phyloP scores from a whole-genome alignment of 1,140 invertebrate genomes.

The Orussus abietinus region DNA sequence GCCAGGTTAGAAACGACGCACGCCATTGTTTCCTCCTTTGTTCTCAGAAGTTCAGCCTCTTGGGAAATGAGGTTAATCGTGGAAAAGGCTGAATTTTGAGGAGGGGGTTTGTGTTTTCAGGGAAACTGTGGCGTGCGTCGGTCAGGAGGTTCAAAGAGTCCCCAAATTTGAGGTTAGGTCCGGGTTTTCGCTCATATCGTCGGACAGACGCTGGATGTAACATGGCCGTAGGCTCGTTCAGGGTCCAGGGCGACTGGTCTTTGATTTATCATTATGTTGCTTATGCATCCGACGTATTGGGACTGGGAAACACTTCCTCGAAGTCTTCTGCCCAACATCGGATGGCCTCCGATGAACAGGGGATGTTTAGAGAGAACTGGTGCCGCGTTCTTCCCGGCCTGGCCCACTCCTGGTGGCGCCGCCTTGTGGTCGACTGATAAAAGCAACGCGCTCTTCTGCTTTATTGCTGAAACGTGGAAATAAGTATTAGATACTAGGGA shows the following conservation, averaged over 20 bases:
- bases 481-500: too few relatives aligned
- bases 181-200: slow-evolving; percentile 55
- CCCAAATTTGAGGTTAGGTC: too few relatives aligned
- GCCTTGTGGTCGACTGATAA: slow-evolving; percentile 75
- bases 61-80: too few relatives aligned
- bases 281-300: slow-evolving; percentile 81
- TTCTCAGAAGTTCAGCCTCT: too few relatives aligned
- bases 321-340: slow-evolving; percentile 55
- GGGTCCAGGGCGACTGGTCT: slow-evolving; percentile 58
- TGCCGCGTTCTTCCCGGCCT: slow-evolving; percentile 55
- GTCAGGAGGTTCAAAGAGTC: too few relatives aligned
- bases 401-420: slow-evolving; percentile 66
- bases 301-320: slow-evolving; percentile 59
- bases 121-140: too few relatives aligned
- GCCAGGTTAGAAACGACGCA: too few relatives aligned
- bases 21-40: too few relatives aligned
- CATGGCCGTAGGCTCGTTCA: slow-evolving; percentile 61
- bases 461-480: slow-evolving; percentile 64
- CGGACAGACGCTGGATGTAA: slow-evolving; percentile 69
- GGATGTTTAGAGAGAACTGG: slow-evolving; percentile 79
- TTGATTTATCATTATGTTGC: slow-evolving; percentile 65
- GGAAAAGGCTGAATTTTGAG: too few relatives aligned
- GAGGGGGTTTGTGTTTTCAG: too few relatives aligned
- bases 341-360: slow-evolving; percentile 86
- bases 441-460: slow-evolving; percentile 78